Base-by-base conservation (phyloP, 1,140 invertebrate genomes). In the Dryas iulia region DNA sequence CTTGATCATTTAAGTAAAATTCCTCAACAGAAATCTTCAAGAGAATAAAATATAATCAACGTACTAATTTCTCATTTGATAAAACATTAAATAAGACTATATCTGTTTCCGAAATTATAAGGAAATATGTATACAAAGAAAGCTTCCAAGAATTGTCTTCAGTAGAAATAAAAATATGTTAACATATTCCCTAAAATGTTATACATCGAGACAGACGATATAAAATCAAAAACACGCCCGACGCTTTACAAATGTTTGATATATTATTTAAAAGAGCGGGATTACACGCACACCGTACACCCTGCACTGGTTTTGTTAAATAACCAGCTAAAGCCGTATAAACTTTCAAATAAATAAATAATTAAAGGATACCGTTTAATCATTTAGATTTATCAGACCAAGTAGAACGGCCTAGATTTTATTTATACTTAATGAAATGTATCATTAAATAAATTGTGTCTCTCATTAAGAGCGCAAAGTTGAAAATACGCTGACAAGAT, bases 261-360 rank as follows among this genome's bases (percentile, higher is more conserved):
- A 33, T 72, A 72, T 68, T 72, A 72, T 72, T 72, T 33, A 72
- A 56, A 64, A 31, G 60, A 54, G 12, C 70, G 59, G 58, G 61
- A 72, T 72, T 72, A 72, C 65, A 54, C 58, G 58, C 18, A 61
- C 23, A 35, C 33, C n/a, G 39, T 10, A 26, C 26, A 23, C 30
- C 57, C 52, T 60, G 28, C 39, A n/a, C 7, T 66, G 63, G 35
- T 35, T 54, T 66, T 21, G 31, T 23, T 59, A 54, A 59, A 66
- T 60, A 60, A 24, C 21, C n/a, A 47, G 14, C 18, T 47, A 47
- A 47, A 47, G 2, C 10, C 21, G 14, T 47, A 47, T 21, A 47
- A 47, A n/a, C n/a, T 21, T 18, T 21, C 39, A 47, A 47, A 18
- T 47, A 8, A 39, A 39, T 39, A 39, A 39, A 39, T 39, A 39